These are phyloP conservation scores for Hydrochoerus hydrochaeris DNA, from an alignment of 2,113 vertebrate species.

Conservation along the genomic window DNA sequence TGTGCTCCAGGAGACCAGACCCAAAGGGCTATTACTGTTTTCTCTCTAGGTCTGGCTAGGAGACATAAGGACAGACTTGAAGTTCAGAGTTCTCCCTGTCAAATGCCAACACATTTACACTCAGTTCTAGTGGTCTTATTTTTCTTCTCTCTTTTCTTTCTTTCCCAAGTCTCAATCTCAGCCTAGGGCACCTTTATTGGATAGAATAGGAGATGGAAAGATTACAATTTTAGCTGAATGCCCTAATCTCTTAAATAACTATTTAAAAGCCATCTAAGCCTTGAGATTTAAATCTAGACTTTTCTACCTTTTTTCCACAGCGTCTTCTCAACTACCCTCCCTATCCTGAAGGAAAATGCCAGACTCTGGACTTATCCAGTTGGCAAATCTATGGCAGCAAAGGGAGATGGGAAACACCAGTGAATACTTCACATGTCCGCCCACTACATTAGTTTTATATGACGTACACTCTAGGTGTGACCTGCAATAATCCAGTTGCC, in stretches of 20 bases:
- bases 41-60: neutral
- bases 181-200: neutral
- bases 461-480: slow-evolving; percentile 58
- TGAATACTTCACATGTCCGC: neutral
- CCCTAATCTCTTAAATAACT: neutral
- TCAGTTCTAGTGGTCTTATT: neutral
- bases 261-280: neutral
- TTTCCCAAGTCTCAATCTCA: fast-evolving
- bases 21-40: neutral
- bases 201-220: fast-evolving
- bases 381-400: neutral
- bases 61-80: neutral
- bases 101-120: neutral
- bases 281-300: neutral
- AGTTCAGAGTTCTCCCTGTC: neutral
- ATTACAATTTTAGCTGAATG: too few species aligned
- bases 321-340: neutral
- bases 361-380: neutral
- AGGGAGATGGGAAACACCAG: slow-evolving; percentile 18
- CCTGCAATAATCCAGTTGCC: slow-evolving; percentile 46
- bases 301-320: neutral
- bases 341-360: neutral
- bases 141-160: neutral
- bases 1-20: neutral
- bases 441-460: neutral